These are phyloP conservation scores for Sternotherus odoratus DNA, from an alignment of 2,797 vertebrate species.

Conservation along the genomic window DNA sequence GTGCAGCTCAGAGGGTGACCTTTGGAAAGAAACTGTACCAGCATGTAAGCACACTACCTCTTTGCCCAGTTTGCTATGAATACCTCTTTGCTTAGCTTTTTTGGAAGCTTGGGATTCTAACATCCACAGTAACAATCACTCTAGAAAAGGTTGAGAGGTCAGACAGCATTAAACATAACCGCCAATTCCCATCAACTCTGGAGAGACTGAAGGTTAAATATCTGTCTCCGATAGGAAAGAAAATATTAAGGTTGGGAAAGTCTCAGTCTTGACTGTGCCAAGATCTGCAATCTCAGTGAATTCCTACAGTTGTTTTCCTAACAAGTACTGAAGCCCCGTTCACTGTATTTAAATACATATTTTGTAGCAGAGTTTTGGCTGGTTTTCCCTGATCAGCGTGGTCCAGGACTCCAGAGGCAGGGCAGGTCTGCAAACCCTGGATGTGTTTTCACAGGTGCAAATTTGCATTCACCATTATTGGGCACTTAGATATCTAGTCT, in stretches of 20 bases:
- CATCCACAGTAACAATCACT: background rate
- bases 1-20: slow-evolving; percentile 81
- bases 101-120: background rate
- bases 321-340: background rate
- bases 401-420: background rate
- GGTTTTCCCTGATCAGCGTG: background rate
- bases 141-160: background rate
- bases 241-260: background rate
- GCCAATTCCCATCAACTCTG: background rate
- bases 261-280: background rate
- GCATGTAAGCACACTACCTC: slow-evolving; percentile 83
- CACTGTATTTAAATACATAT: background rate
- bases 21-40: slow-evolving; percentile 91
- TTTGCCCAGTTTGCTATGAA: background rate
- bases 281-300: background rate
- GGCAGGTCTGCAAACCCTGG: background rate
- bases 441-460: background rate
- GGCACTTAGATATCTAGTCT: background rate
- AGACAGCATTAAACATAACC: background rate
- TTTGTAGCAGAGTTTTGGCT: background rate
- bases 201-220: background rate
- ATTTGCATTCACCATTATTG: background rate
- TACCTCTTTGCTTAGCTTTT: background rate
- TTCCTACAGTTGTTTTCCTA: background rate
- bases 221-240: background rate